phyloP scores from a whole-genome alignment of 2,113 vertebrate species.

The Crypturellus undulatus region DNA sequence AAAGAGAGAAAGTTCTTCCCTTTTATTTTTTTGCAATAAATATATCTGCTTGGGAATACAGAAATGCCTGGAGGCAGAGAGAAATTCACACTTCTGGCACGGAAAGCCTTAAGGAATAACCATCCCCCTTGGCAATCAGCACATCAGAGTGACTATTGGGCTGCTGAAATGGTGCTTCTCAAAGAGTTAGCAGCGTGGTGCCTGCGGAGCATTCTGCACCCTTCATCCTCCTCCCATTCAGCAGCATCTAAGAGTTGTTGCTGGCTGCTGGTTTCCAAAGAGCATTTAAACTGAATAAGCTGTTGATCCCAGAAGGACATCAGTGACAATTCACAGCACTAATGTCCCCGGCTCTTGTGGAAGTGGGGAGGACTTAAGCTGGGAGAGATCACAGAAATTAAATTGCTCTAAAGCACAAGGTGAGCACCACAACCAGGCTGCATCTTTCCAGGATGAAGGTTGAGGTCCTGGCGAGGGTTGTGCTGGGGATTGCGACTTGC shows the following conservation, averaged over 20 bases:
- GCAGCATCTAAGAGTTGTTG: not conserved
- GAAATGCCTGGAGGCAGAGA: slow-evolving; percentile 7
- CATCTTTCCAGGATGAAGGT: not conserved
- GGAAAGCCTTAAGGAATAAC: slow-evolving; percentile 10
- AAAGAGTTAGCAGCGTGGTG: not conserved
- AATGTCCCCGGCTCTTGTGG: not conserved
- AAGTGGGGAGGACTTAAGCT: not conserved
- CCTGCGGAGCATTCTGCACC: not conserved
- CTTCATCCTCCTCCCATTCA: slow-evolving; percentile 16
- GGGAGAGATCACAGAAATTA: not conserved
- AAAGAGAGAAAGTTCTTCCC: no score
- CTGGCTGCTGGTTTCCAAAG: slow-evolving; percentile 14
- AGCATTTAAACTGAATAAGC: slow-evolving; percentile 28
- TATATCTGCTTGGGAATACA: not conserved
- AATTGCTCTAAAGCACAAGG: not conserved
- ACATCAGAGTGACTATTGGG: slow-evolving; percentile 27
- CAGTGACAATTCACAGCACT: not conserved
- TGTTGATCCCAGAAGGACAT: not conserved
- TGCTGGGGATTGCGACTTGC: not conserved
- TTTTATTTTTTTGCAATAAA: not conserved
- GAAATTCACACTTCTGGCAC: not conserved
- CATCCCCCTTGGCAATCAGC: slow-evolving; percentile 37
- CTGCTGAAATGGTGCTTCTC: slow-evolving; percentile 35
- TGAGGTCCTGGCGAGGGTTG: not conserved
- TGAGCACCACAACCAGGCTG: not conserved